Evolutionary conservation across 2,113 vertebrate species (phyloP).

Genomic region (Corvus moneduloides): DNA sequence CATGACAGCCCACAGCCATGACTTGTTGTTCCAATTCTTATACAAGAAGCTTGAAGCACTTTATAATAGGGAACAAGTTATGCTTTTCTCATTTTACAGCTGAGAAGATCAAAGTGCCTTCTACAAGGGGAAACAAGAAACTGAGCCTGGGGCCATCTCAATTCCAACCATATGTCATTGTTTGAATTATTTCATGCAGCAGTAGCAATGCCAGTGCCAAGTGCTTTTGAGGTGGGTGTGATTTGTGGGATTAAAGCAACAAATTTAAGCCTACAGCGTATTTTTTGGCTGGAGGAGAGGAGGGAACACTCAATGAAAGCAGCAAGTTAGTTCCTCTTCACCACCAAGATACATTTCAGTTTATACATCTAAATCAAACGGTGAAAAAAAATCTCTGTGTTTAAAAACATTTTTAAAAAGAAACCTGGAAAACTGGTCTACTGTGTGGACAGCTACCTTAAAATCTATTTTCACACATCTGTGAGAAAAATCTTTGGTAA

Average conservation of each 20-base stretch:
- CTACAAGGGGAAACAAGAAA: not conserved
- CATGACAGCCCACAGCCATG: not conserved
- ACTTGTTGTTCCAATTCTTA: not conserved
- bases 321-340: not conserved
- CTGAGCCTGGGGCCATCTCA: not conserved
- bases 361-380: not conserved
- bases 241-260: not conserved
- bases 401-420: not conserved
- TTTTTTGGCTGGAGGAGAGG: not conserved
- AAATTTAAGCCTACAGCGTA: not conserved
- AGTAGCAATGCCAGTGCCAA: not conserved
- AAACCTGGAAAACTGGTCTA: not conserved
- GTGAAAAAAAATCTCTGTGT: not conserved
- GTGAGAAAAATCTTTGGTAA: not conserved
- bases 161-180: not conserved
- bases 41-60: not conserved
- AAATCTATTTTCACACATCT: not conserved
- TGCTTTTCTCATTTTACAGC: not conserved
- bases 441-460: not conserved
- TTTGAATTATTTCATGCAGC: slow-evolving; percentile 5
- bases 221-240: not conserved
- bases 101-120: not conserved
- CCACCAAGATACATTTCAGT: not conserved
- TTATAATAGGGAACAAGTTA: not conserved
- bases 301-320: not conserved